Percentiles rank a stretch among this genome's conserved stretches.
These are phyloP conservation scores for Vollenhovia emeryi DNA, from an alignment of 1,140 invertebrate genomes.

Conservation along the genomic window DNA sequence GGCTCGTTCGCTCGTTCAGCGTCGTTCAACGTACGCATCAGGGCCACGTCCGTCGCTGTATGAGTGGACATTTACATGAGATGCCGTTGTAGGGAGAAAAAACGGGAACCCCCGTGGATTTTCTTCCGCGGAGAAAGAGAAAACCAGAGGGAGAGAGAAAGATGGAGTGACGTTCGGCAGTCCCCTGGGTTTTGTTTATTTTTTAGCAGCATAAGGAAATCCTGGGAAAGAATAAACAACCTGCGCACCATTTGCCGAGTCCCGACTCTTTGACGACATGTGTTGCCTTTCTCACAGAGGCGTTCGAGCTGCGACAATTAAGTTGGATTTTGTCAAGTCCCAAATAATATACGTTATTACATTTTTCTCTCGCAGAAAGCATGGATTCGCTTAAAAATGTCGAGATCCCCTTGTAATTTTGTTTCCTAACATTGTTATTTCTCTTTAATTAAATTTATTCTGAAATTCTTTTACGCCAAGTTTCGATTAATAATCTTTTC, in stretches of 20 bases:
- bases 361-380: not conserved
- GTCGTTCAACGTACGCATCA: slow-evolving; percentile 55
- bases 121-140: slow-evolving; percentile 60
- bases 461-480: not conserved
- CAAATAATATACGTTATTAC: not conserved
- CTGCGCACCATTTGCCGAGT: not conserved
- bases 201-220: slow-evolving; percentile 51
- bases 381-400: not conserved
- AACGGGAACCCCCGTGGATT: slow-evolving; percentile 77
- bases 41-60: slow-evolving; percentile 58
- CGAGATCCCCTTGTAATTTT: not conserved
- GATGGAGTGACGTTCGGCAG: not conserved
- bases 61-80: slow-evolving; percentile 76
- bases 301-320: not conserved
- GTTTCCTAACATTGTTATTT: not conserved
- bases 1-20: slow-evolving; percentile 49
- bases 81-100: slow-evolving; percentile 29
- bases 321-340: not conserved
- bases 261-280: slow-evolving; percentile 6
- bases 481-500: not conserved
- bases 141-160: not conserved
- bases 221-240: not conserved
- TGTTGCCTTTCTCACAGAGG: slow-evolving; percentile 48
- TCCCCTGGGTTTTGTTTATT: slow-evolving; percentile 47
- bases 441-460: not conserved